These are phyloP conservation scores for Petaurus breviceps DNA, from an alignment of 2,113 vertebrate species.

Conservation along the genomic window DNA sequence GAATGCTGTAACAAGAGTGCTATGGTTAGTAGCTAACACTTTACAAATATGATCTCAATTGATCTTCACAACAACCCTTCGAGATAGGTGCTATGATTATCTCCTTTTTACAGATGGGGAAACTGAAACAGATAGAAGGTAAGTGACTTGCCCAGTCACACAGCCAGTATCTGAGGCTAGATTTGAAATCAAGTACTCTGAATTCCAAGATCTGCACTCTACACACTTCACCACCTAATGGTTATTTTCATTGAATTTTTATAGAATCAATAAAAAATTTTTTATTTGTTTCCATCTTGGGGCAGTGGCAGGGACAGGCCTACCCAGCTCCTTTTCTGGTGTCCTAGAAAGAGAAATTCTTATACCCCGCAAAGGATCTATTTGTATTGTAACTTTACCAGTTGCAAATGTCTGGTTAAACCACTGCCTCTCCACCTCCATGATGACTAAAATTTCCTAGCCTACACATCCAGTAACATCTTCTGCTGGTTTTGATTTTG, in stretches of 20 bases:
- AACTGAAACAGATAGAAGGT: neutral
- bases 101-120: neutral
- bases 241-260: neutral
- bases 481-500: neutral
- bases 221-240: neutral
- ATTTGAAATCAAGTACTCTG: neutral
- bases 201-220: neutral
- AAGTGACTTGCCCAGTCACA: neutral
- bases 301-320: neutral
- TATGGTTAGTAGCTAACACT: neutral
- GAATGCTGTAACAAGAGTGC: neutral
- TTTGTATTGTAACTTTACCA: neutral
- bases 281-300: neutral
- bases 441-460: neutral
- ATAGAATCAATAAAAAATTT: neutral
- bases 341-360: neutral
- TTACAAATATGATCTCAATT: neutral
- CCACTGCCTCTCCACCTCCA: neutral
- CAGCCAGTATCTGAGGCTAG: neutral
- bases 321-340: neutral
- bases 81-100: neutral
- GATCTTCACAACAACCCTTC: neutral
- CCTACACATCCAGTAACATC: neutral
- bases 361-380: neutral
- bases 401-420: neutral